Conservation (phyloP, 2,797 vertebrate species). For the Clarias platycephalus region DNA sequence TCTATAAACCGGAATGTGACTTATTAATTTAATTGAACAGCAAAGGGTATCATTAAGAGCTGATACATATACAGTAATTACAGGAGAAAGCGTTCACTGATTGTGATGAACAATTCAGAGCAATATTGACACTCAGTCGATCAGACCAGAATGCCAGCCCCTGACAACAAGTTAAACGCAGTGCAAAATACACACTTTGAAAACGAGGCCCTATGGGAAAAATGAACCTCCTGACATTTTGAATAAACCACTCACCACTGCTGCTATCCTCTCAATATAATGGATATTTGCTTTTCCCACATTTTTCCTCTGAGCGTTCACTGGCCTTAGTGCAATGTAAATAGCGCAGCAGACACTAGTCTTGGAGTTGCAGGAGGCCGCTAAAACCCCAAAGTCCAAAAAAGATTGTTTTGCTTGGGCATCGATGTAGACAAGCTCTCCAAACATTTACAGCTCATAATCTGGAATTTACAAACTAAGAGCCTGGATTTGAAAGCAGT, state of each 20-base stretch:
- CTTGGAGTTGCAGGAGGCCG: constrained; percentile 32
- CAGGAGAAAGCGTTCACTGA: background rate
- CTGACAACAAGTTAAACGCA: constrained; percentile 4
- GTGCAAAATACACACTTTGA: background rate
- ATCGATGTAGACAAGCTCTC: constrained; percentile 30
- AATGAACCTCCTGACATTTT: constrained; percentile 51
- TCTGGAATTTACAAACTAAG: constrained; percentile 36
- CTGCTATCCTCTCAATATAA: constrained; percentile 49
- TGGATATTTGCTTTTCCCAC: constrained; percentile 74
- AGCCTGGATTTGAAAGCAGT: constrained; percentile 17
- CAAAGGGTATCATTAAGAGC: background rate
- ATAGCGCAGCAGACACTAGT: constrained; percentile 52
- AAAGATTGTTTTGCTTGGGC: constrained; percentile 41
- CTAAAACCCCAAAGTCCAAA: constrained; percentile 32
- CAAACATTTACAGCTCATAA: constrained; percentile 47
- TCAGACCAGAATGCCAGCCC: background rate
- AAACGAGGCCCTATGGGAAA: constrained; percentile 19
- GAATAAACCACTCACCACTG: constrained; percentile 48
- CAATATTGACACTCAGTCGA: background rate
- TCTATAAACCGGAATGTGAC: background rate
- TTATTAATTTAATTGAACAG: background rate
- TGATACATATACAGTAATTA: constrained; percentile 1
- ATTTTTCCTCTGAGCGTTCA: constrained; percentile 57
- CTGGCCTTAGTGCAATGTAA: constrained; percentile 63
- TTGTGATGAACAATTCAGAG: background rate